phyloP scores from a whole-genome alignment of 2,113 vertebrate genomes.

The Nerophis lumbriciformis region DNA sequence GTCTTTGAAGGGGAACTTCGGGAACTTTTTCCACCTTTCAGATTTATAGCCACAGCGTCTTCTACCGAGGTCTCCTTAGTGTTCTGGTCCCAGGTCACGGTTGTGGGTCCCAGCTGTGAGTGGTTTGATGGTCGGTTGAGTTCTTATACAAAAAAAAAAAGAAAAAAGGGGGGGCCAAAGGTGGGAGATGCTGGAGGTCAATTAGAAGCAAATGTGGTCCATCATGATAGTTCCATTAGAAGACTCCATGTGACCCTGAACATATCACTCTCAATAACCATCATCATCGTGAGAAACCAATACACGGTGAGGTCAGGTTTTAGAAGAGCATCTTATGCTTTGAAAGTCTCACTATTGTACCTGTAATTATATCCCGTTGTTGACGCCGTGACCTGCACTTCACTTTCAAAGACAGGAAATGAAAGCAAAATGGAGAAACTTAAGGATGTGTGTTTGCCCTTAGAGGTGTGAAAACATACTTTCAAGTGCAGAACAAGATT shows the following conservation, averaged over 20 bases:
- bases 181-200: constrained; percentile 57
- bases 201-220: constrained; percentile 62
- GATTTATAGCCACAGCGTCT: constrained; percentile 12
- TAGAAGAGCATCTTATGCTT: constrained; percentile 26
- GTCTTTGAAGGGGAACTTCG: too few species aligned
- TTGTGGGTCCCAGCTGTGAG: constrained; percentile 55
- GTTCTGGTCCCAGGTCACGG: constrained; percentile 37
- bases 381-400: constrained; percentile 14
- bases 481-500: constrained; percentile 17
- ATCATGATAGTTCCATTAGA: constrained; percentile 28
- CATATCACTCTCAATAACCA: constrained; percentile 47
- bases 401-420: constrained; percentile 21
- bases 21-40: constrained; percentile 4
- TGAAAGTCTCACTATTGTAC: constrained; percentile 16
- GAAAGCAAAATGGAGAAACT: constrained; percentile 14
- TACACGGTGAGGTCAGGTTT: constrained; percentile 14
- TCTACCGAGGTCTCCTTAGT: constrained; percentile 14
- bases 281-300: constrained; percentile 29
- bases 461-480: constrained; percentile 33
- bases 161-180: constrained; percentile 54
- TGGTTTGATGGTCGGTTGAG: constrained; percentile 65
- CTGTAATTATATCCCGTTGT: constrained; percentile 41
- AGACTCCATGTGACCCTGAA: constrained; percentile 44
- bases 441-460: constrained; percentile 26
- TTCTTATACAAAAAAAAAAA: constrained; percentile 48